Percentiles rank a stretch among this genome's conserved stretches.
These are phyloP conservation scores for Xylota segnis DNA, from an alignment of 2,888 invertebrate species.

Conservation along the genomic window DNA sequence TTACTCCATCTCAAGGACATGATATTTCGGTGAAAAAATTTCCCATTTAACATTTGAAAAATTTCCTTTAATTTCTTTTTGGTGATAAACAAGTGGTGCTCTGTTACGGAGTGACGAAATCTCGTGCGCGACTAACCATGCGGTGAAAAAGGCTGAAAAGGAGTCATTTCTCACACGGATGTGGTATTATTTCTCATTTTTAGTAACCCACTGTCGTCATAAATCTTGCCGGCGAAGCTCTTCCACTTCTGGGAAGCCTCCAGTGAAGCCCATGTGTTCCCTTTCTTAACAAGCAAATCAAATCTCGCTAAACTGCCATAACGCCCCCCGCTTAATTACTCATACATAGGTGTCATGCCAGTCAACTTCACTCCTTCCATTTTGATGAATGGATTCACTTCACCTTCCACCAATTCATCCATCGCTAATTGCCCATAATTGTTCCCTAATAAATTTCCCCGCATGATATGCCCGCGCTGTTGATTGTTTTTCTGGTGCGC, in stretches of 20 bases:
- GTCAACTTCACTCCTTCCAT: background rate
- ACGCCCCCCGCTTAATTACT: background rate
- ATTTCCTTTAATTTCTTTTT: no score
- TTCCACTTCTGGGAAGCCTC: background rate
- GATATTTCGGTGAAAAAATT: no score
- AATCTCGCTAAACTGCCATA: background rate
- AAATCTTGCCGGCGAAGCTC: no score
- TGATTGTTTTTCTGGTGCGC: slow-evolving; percentile 65
- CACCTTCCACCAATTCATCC: slow-evolving; percentile 67
- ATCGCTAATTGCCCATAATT: slow-evolving; percentile 76
- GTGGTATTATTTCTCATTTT: no score
- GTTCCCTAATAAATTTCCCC: slow-evolving; percentile 72
- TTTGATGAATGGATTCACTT: slow-evolving; percentile 66
- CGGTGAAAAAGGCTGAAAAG: no score
- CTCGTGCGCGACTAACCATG: no score
- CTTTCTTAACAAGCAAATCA: background rate
- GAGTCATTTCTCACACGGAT: no score
- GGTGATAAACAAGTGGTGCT: no score
- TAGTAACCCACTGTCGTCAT: no score
- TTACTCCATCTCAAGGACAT: no score
- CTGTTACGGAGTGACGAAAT: no score
- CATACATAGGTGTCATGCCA: background rate
- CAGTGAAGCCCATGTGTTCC: background rate
- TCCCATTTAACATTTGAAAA: no score
- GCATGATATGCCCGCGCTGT: slow-evolving; percentile 55